Percentiles rank a stretch among this genome's conserved stretches.
Evolutionary conservation across 2,797 vertebrate genomes (phyloP).

Genomic region (Catostomus latipinnis): DNA sequence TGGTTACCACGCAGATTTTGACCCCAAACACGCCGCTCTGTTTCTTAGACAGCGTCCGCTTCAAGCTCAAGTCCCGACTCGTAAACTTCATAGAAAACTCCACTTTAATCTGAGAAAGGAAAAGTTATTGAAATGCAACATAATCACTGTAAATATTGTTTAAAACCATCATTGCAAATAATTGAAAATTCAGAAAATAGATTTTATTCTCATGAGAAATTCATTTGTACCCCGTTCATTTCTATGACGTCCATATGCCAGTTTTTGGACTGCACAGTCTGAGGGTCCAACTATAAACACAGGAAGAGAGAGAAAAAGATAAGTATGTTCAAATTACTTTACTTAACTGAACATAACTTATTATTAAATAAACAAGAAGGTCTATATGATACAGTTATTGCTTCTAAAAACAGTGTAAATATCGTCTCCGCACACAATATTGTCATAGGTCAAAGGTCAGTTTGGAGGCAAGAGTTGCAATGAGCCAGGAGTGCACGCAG

Average conservation of each 20-base stretch:
- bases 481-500: background rate
- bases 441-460: background rate
- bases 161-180: background rate
- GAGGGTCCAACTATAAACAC: slow-evolving; percentile 88
- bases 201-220: background rate
- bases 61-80: slow-evolving; percentile 95
- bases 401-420: no score
- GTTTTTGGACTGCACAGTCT: slow-evolving; percentile 95
- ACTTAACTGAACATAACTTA: background rate
- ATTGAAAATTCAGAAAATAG: background rate
- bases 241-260: slow-evolving; percentile 98
- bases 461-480: background rate
- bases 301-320: slow-evolving; percentile 61
- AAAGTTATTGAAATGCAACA: slow-evolving; percentile 1
- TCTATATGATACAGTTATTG: no score
- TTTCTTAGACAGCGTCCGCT: slow-evolving; percentile 96
- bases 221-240: slow-evolving; percentile 93
- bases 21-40: slow-evolving; percentile 97
- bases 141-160: background rate
- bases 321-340: background rate
- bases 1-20: slow-evolving; percentile 97
- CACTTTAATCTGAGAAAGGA: slow-evolving; percentile 88
- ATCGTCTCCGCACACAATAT: no score
- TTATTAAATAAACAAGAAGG: background rate
- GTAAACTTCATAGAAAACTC: slow-evolving; percentile 99